Evolutionary conservation across 1,140 invertebrate genomes (phyloP), one percentile per base, ranked within the genome.

Genomic region (Formica exsecta): DNA sequence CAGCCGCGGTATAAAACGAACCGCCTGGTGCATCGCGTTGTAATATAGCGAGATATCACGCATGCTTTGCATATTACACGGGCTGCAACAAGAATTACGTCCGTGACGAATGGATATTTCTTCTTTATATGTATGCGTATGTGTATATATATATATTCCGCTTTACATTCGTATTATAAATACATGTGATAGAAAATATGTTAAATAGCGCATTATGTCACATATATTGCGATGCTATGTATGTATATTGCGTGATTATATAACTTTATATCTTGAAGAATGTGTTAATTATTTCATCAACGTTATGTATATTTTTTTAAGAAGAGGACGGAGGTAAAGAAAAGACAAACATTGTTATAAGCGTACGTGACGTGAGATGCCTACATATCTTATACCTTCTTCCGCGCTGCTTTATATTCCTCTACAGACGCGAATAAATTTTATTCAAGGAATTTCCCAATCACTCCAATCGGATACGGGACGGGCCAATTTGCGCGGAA

Each of bases 51-150:
- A 41, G 44, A 54, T 70, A 80, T 80, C 76, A 70, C 76, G 44
- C 19, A 44, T 32, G 64, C 16, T 68, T 80, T 80, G 76, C 76
- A 80, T 80, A 80, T 80, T 80, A 54, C 64, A 54, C 32, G 76
- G 7, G 6, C 44, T 36, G 62, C 44, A 29, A 68, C 64, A 80
- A 80, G 32, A 80, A 68, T 68, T 80, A 80, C 76, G 22, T n/a
- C 29, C 64, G 64, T 44, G 44, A 80, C 76, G 22, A 70, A 70
- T 70, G 76, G 32, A 80, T 70, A 80, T 80, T 68, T 80, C 32
- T 65, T 70, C 13, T 4, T 16, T 51, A 51, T 16, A 51, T 51
- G 3, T 51, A 51, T 29, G 48, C 44, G 16, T 36, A 2, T 13
- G 51, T 61, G n/a, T 22, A 16, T n/a, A 22, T 29, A 29, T 29